Percentiles rank a stretch among this genome's conserved stretches.
phyloP scores from a whole-genome alignment of 1,140 invertebrate species.

The Pogonomyrmex californicus region DNA sequence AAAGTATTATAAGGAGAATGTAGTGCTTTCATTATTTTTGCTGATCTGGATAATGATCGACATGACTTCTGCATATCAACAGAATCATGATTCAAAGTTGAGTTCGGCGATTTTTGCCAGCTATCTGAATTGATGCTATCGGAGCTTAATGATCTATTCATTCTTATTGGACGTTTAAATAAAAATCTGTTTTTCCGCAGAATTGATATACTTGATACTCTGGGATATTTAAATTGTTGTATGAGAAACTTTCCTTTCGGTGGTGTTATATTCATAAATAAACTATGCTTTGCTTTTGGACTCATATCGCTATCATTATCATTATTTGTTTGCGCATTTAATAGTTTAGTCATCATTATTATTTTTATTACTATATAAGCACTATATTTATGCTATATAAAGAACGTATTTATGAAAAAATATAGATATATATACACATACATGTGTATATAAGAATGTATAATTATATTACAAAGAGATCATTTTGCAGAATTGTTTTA shows the following conservation, averaged over 20 bases:
- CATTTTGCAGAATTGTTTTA: background rate
- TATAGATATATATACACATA: background rate
- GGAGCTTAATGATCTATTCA: slow-evolving; percentile 80
- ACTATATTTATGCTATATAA: slow-evolving; percentile 34
- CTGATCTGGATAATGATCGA: slow-evolving; percentile 77
- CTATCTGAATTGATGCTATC: slow-evolving; percentile 68
- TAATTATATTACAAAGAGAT: slow-evolving; percentile 6
- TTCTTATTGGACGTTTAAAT: slow-evolving; percentile 63
- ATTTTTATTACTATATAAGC: slow-evolving; percentile 22
- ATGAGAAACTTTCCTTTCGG: slow-evolving; percentile 65
- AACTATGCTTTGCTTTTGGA: slow-evolving; percentile 68
- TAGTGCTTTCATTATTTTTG: slow-evolving; percentile 82
- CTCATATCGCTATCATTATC: slow-evolving; percentile 68
- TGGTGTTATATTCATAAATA: slow-evolving; percentile 72
- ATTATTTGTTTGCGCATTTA: slow-evolving; percentile 40
- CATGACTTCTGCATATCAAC: slow-evolving; percentile 59
- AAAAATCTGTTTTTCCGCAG: slow-evolving; percentile 72
- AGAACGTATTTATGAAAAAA: background rate
- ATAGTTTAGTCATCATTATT: slow-evolving; percentile 61
- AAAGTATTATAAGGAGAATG: slow-evolving; percentile 75
- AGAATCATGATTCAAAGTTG: slow-evolving; percentile 59
- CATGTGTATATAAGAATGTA: background rate
- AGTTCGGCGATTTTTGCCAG: slow-evolving; percentile 70
- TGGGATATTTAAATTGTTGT: slow-evolving; percentile 71
- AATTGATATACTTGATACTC: slow-evolving; percentile 71